phyloP scores from a whole-genome alignment of 2,888 invertebrate species.

The Tetramorium bicarinatum region DNA sequence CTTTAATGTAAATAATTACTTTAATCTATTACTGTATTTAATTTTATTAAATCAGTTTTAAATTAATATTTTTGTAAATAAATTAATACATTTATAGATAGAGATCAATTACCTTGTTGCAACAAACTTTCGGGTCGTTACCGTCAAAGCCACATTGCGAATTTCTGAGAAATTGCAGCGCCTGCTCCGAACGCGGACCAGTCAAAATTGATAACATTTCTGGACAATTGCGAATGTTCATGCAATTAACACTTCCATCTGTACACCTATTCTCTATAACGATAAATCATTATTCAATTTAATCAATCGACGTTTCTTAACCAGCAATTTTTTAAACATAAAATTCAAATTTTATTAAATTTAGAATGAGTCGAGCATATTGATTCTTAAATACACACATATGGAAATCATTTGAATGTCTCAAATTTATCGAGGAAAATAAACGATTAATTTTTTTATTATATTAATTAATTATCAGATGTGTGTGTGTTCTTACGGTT shows the following conservation, averaged over 20 bases:
- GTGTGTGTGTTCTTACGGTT: no score
- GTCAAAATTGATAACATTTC: constrained; percentile 80
- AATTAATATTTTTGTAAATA: neutral
- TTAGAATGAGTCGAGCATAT: neutral
- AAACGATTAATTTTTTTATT: neutral
- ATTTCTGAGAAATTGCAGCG: constrained; percentile 80
- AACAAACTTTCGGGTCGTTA: constrained; percentile 85
- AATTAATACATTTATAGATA: neutral
- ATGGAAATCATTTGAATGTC: neutral
- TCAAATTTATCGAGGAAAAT: neutral
- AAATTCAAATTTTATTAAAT: neutral
- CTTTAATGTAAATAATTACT: neutral
- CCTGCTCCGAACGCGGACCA: constrained; percentile 70
- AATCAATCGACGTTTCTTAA: neutral
- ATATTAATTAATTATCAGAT: neutral
- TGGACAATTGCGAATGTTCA: constrained; percentile 84
- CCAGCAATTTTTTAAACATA: neutral
- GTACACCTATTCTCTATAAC: constrained; percentile 75
- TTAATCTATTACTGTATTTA: neutral
- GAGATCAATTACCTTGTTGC: constrained; percentile 69
- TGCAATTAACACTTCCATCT: constrained; percentile 81
- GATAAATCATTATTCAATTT: neutral
- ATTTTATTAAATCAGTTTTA: neutral
- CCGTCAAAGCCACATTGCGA: constrained; percentile 87
- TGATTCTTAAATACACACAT: neutral